Percentiles rank a stretch among this genome's conserved stretches.
Evolutionary conservation across 2,888 invertebrate genomes (phyloP).

Genomic region (Andrena fulva): DNA sequence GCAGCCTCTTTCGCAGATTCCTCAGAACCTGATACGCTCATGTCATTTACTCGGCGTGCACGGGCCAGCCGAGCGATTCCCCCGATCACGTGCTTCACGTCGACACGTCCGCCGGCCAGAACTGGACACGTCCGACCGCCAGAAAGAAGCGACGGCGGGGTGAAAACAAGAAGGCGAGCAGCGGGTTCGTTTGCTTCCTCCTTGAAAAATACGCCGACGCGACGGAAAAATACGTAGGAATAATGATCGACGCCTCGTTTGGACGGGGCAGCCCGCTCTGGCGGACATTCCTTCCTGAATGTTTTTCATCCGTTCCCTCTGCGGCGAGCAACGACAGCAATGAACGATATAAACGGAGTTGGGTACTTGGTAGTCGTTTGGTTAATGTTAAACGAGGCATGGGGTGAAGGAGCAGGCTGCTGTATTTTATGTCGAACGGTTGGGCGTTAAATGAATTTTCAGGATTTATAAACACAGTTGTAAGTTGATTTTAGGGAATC

Average conservation of each 20-base stretch:
- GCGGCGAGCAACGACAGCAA: no score
- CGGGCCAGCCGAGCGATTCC: constrained; percentile 27
- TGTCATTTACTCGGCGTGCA: constrained; percentile 66
- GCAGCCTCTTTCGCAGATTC: constrained; percentile 72
- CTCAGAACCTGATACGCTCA: constrained; percentile 72
- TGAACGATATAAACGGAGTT: no score
- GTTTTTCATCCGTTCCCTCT: no score
- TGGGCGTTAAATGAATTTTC: no score
- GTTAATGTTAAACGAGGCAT: no score
- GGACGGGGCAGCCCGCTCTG: no score
- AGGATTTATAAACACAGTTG: no score
- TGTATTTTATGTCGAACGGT: no score
- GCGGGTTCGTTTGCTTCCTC: constrained; percentile 8
- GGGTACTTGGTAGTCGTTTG: no score
- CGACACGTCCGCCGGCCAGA: constrained; percentile 28
- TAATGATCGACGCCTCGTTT: background rate
- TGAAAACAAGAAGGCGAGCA: background rate
- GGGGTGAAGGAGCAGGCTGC: no score
- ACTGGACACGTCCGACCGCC: constrained; percentile 32
- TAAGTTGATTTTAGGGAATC: no score
- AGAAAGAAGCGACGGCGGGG: background rate
- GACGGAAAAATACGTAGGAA: constrained; percentile 19
- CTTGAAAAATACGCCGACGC: constrained; percentile 30
- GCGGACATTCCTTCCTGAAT: no score
- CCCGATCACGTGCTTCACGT: constrained; percentile 52